Evolutionary conservation across 2,797 vertebrate genomes (phyloP).

Genomic region (Centroberyx gerrardi): DNA sequence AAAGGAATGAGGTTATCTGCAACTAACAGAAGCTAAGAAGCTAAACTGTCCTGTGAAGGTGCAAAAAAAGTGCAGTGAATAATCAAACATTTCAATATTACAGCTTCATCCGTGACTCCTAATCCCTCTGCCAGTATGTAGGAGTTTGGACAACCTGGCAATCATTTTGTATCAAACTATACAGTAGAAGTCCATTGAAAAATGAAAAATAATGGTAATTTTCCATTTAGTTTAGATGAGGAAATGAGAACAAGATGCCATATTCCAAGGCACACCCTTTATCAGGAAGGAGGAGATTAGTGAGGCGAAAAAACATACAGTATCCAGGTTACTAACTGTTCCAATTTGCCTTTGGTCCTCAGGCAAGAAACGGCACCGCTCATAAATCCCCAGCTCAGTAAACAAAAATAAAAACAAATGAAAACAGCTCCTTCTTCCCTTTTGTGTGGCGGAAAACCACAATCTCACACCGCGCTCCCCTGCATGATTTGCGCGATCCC

Average conservation of each 20-base stretch:
- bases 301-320: not conserved
- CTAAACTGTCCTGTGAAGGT: not conserved
- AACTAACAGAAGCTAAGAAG: not conserved
- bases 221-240: not conserved
- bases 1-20: too few species aligned
- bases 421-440: conserved; percentile 20
- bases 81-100: not conserved
- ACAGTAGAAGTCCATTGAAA: not conserved
- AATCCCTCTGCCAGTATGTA: too few species aligned
- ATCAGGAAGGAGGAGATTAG: too few species aligned
- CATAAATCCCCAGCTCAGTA: not conserved
- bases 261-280: too few species aligned
- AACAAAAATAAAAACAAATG: conserved; percentile 32
- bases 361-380: too few species aligned
- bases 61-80: not conserved
- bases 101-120: too few species aligned
- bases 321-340: conserved; percentile 2
- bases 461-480: conserved; percentile 31
- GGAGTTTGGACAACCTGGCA: too few species aligned
- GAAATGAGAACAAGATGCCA: too few species aligned
- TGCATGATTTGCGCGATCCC: conserved; percentile 42
- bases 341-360: conserved; percentile 1
- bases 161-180: not conserved
- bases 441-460: conserved; percentile 46
- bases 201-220: not conserved